A percentile compares a stretch with the other conserved stretches of the same genome.
Conservation (phyloP, 2,797 vertebrate species). For the Atherinosoma microstoma region DNA sequence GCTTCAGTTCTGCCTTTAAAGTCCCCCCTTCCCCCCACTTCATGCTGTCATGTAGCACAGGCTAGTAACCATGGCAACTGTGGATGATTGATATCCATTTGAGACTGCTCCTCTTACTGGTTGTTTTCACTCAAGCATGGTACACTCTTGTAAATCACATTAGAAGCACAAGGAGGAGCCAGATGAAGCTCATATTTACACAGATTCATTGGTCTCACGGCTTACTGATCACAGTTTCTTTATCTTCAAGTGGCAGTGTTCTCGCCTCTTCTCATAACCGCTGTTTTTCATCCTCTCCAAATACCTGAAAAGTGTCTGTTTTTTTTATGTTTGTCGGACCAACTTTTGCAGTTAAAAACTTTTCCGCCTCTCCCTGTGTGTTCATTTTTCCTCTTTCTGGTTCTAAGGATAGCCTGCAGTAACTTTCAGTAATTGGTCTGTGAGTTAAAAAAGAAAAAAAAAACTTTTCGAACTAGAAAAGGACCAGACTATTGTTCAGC, state of each 20-base stretch:
- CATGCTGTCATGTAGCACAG: constrained; percentile 8
- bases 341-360: constrained; percentile 8
- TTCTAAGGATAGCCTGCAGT: constrained; percentile 21
- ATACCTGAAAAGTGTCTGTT: constrained; percentile 3
- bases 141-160: constrained; percentile 12
- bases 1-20: constrained; percentile 9
- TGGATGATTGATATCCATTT: constrained; percentile 6
- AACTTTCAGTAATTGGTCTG: constrained; percentile 22
- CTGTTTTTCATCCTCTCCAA: background rate
- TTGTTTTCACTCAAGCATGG: background rate
- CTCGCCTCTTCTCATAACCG: background rate
- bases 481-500: background rate
- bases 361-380: constrained; percentile 3
- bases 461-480: constrained; percentile 6
- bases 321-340: constrained; percentile 1
- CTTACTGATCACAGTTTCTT: background rate
- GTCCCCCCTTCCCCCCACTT: background rate
- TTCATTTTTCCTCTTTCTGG: constrained; percentile 9
- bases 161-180: constrained; percentile 9
- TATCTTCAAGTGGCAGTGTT: background rate
- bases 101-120: constrained; percentile 14
- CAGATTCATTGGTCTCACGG: constrained; percentile 9
- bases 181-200: constrained; percentile 12
- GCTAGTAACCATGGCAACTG: constrained; percentile 19
- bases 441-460: background rate